Evolutionary conservation across 2,113 vertebrate genomes (phyloP), one percentile per base, ranked within the genome.

Genomic region (Podilymbus podiceps): DNA sequence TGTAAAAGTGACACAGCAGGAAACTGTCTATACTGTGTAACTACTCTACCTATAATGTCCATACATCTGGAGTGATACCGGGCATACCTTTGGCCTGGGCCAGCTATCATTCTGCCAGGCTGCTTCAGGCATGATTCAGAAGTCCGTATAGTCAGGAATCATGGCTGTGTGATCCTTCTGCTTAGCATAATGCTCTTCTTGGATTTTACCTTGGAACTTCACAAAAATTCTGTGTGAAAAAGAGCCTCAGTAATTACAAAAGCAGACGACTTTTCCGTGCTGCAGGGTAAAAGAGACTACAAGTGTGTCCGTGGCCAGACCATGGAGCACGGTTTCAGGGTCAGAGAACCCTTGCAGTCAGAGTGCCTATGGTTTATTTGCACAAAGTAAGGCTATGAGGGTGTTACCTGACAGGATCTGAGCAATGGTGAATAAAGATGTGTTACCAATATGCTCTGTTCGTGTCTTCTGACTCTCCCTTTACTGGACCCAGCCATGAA

Each of bases 301-400:
- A 67, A 23, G 18, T 18, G 17, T 42, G 18, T 47, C 30, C 64
- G 49, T 44, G 4, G 8, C 19, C 31, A 52, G 44, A 47, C 1
- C 25, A 5, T 7, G 38, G n/a, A 62, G 11, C 11, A 46, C 0
- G 0, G 15, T 78, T 72, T 55, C 1, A 1, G 5, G 15, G 17
- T 81, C 38, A 82, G 33, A 81, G 35, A 66, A 40, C 3, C 21
- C 18, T 20, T 52, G 21, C 16, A 38, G 46, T 58, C 1, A 6
- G 19, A 62, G 8, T 55, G 5, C 5, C 11, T 8, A 15, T 20
- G 28, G 12, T 42, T 69, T 55, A n/a, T 59, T 49, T 60, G 22
- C 22, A 72, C 30, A 22, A 50, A 77, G 15, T 49, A 52, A 44
- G 20, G 15, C 13, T 38, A 9, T 40, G n/a, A 67, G 14, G 12